Evolutionary conservation across 2,113 vertebrate genomes (phyloP).

Genomic region (Sarotherodon lohbergeri): DNA sequence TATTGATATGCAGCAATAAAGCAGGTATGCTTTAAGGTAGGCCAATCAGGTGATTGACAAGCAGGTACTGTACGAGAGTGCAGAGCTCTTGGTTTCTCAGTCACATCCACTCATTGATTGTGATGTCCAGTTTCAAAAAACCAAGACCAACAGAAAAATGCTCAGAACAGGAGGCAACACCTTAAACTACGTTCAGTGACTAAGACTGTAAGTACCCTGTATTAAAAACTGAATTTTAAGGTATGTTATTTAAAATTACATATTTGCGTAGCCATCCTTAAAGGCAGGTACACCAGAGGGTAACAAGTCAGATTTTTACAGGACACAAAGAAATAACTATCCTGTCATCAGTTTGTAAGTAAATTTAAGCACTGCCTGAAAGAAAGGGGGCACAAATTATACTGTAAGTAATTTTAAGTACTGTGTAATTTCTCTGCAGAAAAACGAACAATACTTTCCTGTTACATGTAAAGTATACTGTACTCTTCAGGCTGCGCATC

Average conservation of each 20-base stretch:
- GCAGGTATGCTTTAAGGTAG: neutral
- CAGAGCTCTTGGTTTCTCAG: rapidly evolving
- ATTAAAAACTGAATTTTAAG: neutral
- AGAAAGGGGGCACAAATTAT: neutral
- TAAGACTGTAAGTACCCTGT: neutral
- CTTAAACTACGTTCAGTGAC: neutral
- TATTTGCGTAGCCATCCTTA: neutral
- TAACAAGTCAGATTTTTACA: neutral
- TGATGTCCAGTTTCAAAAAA: neutral
- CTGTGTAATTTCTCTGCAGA: neutral
- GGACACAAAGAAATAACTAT: rapidly evolving
- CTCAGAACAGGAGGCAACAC: neutral
- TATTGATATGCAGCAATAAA: neutral
- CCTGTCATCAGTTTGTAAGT: neutral
- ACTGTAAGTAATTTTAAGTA: rapidly evolving
- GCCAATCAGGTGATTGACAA: rapidly evolving
- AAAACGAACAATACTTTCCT: neutral
- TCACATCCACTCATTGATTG: neutral
- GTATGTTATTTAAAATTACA: neutral
- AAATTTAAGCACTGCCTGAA: neutral
- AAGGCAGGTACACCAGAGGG: neutral
- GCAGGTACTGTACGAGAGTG: neutral
- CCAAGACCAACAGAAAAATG: neutral
- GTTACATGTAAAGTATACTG: neutral
- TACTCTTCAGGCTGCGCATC: neutral